Base-by-base conservation (phyloP, 2,888 invertebrate genomes). In the Rhyacophila evoluta region DNA sequence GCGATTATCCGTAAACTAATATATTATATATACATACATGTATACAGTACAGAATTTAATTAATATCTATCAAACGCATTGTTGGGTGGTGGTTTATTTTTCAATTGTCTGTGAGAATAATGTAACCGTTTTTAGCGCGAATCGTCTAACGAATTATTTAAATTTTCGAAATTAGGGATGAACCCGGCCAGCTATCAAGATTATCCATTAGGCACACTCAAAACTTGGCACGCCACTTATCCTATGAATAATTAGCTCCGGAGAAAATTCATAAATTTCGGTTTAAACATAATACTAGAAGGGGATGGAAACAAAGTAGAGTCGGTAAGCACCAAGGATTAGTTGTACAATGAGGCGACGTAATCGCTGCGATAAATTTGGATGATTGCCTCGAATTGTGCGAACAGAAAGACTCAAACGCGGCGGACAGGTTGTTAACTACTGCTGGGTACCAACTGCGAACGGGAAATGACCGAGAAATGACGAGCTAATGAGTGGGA, bases 271-370 rank as follows among this genome's bases (percentile, higher is more conserved):
- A 25, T 19, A 55, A 19, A 55, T 55, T 55, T 55, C 5, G 15
- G 25, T 25, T 55, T 55, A 19, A 55, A 55, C 19, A 55, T 15
- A 55, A 55, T 55, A 25, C 55, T 33, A 2, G 29, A 6, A 6
- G 29, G 55, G 19, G 12, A 55, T 10, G 19, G 55, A 19, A 55
- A 55, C 55, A 5, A 25, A 55, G 55, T 55, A 25, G 19, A 55
- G 55, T 55, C 19, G 10, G 55, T 55, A 55, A 55, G 25, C 10
- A 19, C 25, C 12, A 6, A 15, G 19, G 55, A 55, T 55, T 55
- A 55, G 55, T 55, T 55, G 55, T 55, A 19, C 15, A 55, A 55
- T 55, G 55, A 55, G 15, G 55, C 55, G 55, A 19, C 15, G 55
- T 55, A 25, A 55, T 55, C 55, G 15, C 55, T 25, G 55, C 19